Percentiles rank a stretch among this genome's conserved stretches.
Conservation (phyloP, 2,113 vertebrate species). For the Chinchilla lanigera region DNA sequence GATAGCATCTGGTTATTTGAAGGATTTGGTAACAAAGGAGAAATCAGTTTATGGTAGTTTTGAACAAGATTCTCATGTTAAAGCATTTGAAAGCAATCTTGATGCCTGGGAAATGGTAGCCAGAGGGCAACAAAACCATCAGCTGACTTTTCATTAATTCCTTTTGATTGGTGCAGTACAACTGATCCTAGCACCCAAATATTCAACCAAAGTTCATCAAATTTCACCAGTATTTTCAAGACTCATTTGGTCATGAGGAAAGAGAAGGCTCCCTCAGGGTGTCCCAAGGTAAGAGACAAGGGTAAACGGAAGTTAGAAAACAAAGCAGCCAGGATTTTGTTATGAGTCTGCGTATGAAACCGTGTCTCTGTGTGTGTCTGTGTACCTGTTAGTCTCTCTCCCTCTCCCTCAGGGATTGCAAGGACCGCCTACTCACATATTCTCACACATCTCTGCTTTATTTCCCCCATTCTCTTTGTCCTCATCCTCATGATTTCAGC, state of each 20-base stretch:
- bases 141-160: not conserved
- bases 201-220: not conserved
- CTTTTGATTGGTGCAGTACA: not conserved
- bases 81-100: slow-evolving; percentile 34
- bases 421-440: not conserved
- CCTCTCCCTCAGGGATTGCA: not conserved
- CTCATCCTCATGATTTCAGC: not conserved
- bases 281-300: not conserved
- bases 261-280: not conserved
- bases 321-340: not conserved
- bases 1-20: not conserved
- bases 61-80: not conserved
- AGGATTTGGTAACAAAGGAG: not conserved
- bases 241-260: not conserved
- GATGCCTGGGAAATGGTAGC: not conserved
- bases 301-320: not conserved
- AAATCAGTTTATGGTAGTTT: not conserved
- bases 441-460: not conserved
- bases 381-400: not conserved
- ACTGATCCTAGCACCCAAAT: not conserved
- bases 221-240: not conserved
- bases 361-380: not conserved
- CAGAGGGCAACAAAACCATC: not conserved
- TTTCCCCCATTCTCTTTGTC: not conserved
- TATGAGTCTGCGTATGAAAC: not conserved